Evolutionary conservation across 2,113 vertebrate genomes (phyloP).

Genomic region (Mola mola): DNA sequence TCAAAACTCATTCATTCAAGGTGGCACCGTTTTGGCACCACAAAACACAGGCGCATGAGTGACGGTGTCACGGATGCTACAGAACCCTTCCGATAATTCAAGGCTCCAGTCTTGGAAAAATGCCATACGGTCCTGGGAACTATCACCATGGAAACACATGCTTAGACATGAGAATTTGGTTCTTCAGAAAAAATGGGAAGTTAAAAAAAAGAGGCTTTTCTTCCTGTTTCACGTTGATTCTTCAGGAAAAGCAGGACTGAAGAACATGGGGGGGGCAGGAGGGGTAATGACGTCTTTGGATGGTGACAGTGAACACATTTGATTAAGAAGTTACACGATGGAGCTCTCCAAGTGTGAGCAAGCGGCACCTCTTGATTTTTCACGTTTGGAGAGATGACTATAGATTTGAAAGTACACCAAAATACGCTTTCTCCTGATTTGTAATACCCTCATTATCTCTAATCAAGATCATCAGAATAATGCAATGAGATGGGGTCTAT

Average conservation of each 20-base stretch:
- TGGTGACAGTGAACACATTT: slow-evolving; percentile 48
- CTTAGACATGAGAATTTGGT: slow-evolving; percentile 45
- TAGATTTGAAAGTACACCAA: slow-evolving; percentile 69
- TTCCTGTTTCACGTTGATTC: slow-evolving; percentile 74
- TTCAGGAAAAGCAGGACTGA: slow-evolving; percentile 54
- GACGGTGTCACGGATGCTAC: slow-evolving; percentile 56
- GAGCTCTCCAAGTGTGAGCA: slow-evolving; percentile 64
- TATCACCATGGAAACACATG: slow-evolving; percentile 70
- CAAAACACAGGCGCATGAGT: slow-evolving; percentile 60
- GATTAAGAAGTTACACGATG: slow-evolving; percentile 70
- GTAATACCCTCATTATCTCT: slow-evolving; percentile 73
- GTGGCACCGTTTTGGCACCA: slow-evolving; percentile 47
- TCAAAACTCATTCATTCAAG: slow-evolving; percentile 72
- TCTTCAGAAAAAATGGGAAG: slow-evolving; percentile 23
- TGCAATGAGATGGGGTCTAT: slow-evolving; percentile 69
- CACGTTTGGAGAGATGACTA: slow-evolving; percentile 65
- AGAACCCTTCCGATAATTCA: slow-evolving; percentile 56
- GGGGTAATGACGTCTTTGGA: slow-evolving; percentile 62
- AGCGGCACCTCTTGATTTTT: slow-evolving; percentile 74
- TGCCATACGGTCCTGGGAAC: slow-evolving; percentile 57
- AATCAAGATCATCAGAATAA: slow-evolving; percentile 72
- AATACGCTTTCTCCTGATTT: slow-evolving; percentile 77
- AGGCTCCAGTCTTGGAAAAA: slow-evolving; percentile 46
- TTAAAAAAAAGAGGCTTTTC: slow-evolving; percentile 20
- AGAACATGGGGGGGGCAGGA: slow-evolving; percentile 26